Evolutionary conservation across 2,797 vertebrate genomes (phyloP), one percentile per base, ranked within the genome.

Genomic region (Zenarchopterus dispar): DNA sequence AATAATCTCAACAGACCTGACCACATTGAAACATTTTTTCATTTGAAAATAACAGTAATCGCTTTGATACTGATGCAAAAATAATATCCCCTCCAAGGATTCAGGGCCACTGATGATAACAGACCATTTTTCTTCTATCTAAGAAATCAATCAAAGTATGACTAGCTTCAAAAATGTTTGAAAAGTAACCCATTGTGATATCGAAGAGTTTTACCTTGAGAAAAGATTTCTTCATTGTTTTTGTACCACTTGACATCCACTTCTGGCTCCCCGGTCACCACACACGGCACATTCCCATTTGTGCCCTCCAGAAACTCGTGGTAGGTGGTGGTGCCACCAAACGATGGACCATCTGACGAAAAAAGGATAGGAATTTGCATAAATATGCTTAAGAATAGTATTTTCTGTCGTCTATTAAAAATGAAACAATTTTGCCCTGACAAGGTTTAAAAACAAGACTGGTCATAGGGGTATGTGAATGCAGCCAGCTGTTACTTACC

Each of bases 301-400:
- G 62, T 68, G 11, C 90, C 93, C 39, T 84, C 78, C 67, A 93
- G 73, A 78, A 94, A 93, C 78, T 94, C 93, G 62, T 93, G 89
- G 67, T 91, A 90, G 16, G 2, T 51, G 6, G 8, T 4, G 11
- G 80, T 93, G 10, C 5, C n/a, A n/a, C 50, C 76, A 70, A 94
- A 93, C 0, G 73, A 85, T 6, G 72, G 89, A 21, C 57, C 77
- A 57, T 90, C 94, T 94, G 67, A 56, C 18, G 45, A 62, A 5
- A 51, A 0, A 4, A 62, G 17, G 21, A 18, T 41, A 17, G 33
- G 6, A 31, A 24, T 56, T 11, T 1, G 19, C 15, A 1, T 15
- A 18, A 46, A 26, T 53, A 16, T 8, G 5, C 6, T 48, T 0
- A 43, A 21, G 15, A 33, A 24, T 5, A 28, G 0, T 4, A 21